Evolutionary conservation across 2,888 invertebrate genomes (phyloP).

Genomic region (Cerceris ruficornis): DNA sequence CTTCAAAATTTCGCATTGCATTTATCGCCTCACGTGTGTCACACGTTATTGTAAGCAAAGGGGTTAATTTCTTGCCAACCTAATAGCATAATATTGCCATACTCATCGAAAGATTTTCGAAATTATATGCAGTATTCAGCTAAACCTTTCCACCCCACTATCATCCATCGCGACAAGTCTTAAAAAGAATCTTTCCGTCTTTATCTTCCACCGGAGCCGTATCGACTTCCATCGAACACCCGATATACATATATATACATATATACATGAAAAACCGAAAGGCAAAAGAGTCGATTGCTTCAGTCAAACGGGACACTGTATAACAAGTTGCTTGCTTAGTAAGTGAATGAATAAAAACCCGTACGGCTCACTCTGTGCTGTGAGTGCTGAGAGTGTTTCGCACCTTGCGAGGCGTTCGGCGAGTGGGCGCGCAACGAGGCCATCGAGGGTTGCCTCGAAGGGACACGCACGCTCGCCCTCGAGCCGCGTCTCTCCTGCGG

Average conservation of each 20-base stretch:
- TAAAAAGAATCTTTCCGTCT: too few species aligned
- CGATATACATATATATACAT: slow-evolving; percentile 45
- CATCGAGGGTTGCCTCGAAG: slow-evolving; percentile 93
- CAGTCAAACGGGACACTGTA: slow-evolving; percentile 51
- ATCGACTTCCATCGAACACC: slow-evolving; percentile 57
- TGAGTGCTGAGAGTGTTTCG: slow-evolving; percentile 80
- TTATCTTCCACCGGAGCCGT: slow-evolving; percentile 5
- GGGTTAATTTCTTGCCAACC: too few species aligned
- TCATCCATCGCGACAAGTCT: neutral
- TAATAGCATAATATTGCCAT: too few species aligned
- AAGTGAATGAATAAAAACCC: slow-evolving; percentile 80
- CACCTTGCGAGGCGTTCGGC: slow-evolving; percentile 87
- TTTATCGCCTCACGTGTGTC: too few species aligned
- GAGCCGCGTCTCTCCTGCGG: slow-evolving; percentile 91
- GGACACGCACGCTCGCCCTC: slow-evolving; percentile 89
- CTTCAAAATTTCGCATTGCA: too few species aligned
- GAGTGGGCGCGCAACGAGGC: slow-evolving; percentile 92
- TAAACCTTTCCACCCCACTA: too few species aligned
- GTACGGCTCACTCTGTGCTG: slow-evolving; percentile 80
- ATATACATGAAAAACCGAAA: slow-evolving; percentile 1
- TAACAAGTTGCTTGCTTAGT: slow-evolving; percentile 80
- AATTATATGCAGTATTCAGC: too few species aligned
- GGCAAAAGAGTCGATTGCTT: slow-evolving; percentile 55
- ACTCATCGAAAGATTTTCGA: too few species aligned
- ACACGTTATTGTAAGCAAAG: too few species aligned